Base-by-base conservation (phyloP, 2,888 invertebrate genomes). In the Drosophila maculinotata region DNA sequence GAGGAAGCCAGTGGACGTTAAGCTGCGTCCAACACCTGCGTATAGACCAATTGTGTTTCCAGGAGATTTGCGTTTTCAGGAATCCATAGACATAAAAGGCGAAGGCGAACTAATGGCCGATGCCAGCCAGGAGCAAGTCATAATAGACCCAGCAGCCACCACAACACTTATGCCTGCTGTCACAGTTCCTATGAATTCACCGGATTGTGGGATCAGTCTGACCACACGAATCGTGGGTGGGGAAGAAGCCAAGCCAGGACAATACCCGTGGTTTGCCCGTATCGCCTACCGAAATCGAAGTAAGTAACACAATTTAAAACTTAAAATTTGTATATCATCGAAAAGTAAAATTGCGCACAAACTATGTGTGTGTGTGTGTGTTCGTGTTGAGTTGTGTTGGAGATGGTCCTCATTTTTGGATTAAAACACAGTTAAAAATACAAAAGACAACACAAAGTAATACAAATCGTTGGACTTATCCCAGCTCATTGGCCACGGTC, bases 211-310 rank as follows among this genome's bases (percentile, higher is more conserved):
- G 3, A 65, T 90, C 7, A 90, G 90, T 8, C 49, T 90, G 10
- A 77, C 69, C 52, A 84, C 84, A 7, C 91, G 92, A 44, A 92
- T 94, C 20, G 76, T 92, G 14, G 93, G 93, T 1, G 93, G 93
- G 0, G 90, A 92, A 41, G 85, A 88, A 33, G 92, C 93, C 1
- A 25, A 14, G 1, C 80, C 93, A 1, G 93, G 92, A 17, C 93
- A 93, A 70, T 94, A 93, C 79, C 94, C 94, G 0, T 94, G 94
- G 94, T 93, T 94, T 92, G 92, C 92, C 0, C 90, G 92, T 8
- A 82, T 92, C n/a, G 92, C 90, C 7, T 92, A 92, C 62, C 76
- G 89, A 1, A 92, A 92, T 60, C 88, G 73, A 81, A 89, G 92
- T 92, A 68, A 91, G 90, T 90, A 26, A 12, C 2, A 44, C 2